A percentile compares a stretch with the other conserved stretches of the same genome.
These are phyloP conservation scores for Furcula furcula DNA, from an alignment of 2,888 invertebrate genomes.

Conservation along the genomic window DNA sequence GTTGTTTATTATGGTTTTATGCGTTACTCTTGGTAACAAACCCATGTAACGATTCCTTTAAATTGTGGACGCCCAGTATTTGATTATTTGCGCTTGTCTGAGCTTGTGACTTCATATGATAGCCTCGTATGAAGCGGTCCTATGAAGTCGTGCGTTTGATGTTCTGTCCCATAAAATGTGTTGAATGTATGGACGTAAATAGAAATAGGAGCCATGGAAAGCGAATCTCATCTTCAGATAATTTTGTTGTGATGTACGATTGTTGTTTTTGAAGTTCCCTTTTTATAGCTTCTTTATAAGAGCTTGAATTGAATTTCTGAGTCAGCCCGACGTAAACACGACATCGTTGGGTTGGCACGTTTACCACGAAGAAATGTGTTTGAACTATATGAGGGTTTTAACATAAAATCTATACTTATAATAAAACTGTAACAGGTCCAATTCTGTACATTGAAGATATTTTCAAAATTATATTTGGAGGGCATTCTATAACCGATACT, in stretches of 20 bases:
- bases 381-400: constrained; percentile 14
- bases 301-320: not conserved
- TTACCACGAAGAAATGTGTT: not conserved
- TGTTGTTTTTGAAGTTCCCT: not conserved
- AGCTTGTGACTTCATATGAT: not conserved
- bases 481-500: too few relatives aligned
- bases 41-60: constrained; percentile 3
- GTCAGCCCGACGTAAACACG: not conserved
- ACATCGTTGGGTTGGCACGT: not conserved
- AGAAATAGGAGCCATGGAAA: not conserved
- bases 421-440: too few relatives aligned
- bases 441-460: too few relatives aligned
- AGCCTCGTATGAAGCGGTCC: too few relatives aligned
- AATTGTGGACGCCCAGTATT: not conserved
- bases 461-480: too few relatives aligned
- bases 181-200: constrained; percentile 1
- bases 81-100: not conserved
- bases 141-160: constrained; percentile 2
- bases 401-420: too few relatives aligned
- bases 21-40: constrained; percentile 12
- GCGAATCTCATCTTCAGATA: not conserved
- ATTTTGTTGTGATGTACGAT: not conserved
- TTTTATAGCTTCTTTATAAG: not conserved
- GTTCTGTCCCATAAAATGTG: not conserved
- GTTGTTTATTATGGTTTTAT: constrained; percentile 17